These are phyloP conservation scores for Cuniculus paca DNA, from an alignment of 2,797 vertebrate genomes.

Conservation along the genomic window DNA sequence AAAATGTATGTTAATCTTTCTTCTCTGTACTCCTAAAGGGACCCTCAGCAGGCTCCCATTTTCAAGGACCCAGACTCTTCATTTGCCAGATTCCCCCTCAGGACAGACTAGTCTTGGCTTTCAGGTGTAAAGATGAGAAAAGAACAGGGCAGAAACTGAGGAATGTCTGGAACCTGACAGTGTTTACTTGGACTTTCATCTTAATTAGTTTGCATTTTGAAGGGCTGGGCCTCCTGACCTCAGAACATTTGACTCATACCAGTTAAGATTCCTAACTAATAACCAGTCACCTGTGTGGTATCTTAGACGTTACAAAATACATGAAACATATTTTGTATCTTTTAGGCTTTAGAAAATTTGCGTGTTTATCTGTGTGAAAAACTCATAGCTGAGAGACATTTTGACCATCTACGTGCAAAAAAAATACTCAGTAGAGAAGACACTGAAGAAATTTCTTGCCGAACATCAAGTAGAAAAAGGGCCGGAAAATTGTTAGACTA, in stretches of 20 bases:
- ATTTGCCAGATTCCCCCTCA: neutral
- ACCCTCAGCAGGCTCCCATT: neutral
- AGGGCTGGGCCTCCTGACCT: neutral
- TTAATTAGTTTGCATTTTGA: neutral
- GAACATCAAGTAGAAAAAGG: slow-evolving; percentile 93
- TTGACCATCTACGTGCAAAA: slow-evolving; percentile 96
- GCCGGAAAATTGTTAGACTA: slow-evolving; percentile 95
- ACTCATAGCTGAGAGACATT: slow-evolving; percentile 96
- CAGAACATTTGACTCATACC: neutral
- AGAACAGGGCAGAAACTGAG: neutral
- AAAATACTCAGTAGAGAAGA: slow-evolving; percentile 97
- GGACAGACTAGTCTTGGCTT: neutral
- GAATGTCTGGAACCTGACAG: neutral
- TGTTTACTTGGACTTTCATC: neutral
- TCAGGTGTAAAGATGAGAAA: neutral
- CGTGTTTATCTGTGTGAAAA: slow-evolving; percentile 96
- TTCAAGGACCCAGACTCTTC: neutral
- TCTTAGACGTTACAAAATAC: neutral
- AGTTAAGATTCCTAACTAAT: neutral
- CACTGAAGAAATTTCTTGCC: slow-evolving; percentile 96
- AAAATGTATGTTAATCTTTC: neutral
- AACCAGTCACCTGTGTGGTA: neutral
- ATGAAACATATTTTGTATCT: slow-evolving; percentile 58
- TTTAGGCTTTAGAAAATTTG: slow-evolving; percentile 94
- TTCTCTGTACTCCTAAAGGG: neutral